Evolutionary conservation across 2,888 invertebrate genomes (phyloP).

Genomic region (Dendrolimus pini): DNA sequence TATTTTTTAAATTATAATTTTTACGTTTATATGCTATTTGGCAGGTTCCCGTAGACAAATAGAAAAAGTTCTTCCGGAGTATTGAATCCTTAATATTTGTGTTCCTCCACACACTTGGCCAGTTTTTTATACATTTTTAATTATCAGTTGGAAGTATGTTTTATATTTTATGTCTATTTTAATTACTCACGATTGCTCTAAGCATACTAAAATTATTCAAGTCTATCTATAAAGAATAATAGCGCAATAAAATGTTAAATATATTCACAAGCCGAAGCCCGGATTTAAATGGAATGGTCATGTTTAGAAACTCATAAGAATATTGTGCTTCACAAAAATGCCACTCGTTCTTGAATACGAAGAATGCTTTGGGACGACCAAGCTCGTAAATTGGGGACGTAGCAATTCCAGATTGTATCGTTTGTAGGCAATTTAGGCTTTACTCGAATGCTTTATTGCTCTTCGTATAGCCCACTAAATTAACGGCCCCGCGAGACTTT

Average conservation of each 20-base stretch:
- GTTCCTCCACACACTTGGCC: no score
- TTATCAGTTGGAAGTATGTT: no score
- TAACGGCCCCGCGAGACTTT: slow-evolving; percentile 11
- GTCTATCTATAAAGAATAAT: slow-evolving; percentile 46
- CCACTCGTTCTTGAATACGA: slow-evolving; percentile 39
- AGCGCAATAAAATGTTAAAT: slow-evolving; percentile 52
- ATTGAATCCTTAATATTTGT: no score
- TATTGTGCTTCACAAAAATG: slow-evolving; percentile 57
- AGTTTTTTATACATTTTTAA: no score
- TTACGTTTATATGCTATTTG: no score
- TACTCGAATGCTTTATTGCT: slow-evolving; percentile 38
- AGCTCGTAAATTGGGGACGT: slow-evolving; percentile 58
- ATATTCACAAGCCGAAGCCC: slow-evolving; percentile 40
- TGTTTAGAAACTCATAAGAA: slow-evolving; percentile 63
- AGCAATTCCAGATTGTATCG: slow-evolving; percentile 58
- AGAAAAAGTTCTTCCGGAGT: no score
- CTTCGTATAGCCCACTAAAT: slow-evolving; percentile 24
- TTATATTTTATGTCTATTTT: slow-evolving; percentile 15
- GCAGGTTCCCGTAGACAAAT: no score
- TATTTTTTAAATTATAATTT: no score
- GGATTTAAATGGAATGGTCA: slow-evolving; percentile 60
- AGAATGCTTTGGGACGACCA: slow-evolving; percentile 51
- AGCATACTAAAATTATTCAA: slow-evolving; percentile 29
- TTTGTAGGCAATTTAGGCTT: slow-evolving; percentile 51
- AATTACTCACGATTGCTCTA: slow-evolving; percentile 26